A percentile compares a stretch with the other conserved stretches of the same genome.
Conservation (phyloP, 2,113 vertebrate species). For the Crotalus tigris region DNA sequence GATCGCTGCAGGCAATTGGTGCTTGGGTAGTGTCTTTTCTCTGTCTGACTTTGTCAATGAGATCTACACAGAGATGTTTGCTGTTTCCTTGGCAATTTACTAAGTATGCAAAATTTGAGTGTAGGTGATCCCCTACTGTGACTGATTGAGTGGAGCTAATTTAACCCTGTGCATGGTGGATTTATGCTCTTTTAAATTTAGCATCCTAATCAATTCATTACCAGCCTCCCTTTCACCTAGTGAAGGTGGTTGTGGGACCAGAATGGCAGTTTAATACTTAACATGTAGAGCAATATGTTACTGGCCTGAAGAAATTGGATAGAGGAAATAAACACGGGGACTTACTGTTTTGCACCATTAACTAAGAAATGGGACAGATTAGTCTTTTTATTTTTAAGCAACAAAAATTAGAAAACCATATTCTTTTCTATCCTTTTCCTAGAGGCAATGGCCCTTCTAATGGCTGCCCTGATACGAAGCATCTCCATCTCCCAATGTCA, state of each 20-base stretch:
- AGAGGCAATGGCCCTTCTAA: background rate
- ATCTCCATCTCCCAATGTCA: background rate
- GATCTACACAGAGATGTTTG: background rate
- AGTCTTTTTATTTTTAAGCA: background rate
- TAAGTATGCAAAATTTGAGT: background rate
- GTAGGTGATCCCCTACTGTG: background rate
- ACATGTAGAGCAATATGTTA: background rate
- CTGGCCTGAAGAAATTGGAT: background rate
- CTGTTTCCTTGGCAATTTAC: background rate
- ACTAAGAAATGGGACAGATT: background rate
- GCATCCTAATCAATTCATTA: background rate
- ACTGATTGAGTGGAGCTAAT: background rate
- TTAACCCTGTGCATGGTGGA: background rate
- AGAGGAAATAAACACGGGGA: background rate
- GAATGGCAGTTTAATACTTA: background rate
- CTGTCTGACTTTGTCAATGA: background rate
- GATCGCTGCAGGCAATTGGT: background rate
- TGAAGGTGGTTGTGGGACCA: background rate
- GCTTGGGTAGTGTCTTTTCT: background rate
- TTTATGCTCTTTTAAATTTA: background rate
- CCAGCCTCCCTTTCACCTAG: background rate
- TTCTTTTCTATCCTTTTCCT: background rate
- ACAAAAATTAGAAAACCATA: background rate
- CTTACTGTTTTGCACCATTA: background rate
- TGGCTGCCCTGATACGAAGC: background rate